These are phyloP conservation scores for Tipula confusa DNA, from an alignment of 2,888 invertebrate genomes.

Conservation along the genomic window DNA sequence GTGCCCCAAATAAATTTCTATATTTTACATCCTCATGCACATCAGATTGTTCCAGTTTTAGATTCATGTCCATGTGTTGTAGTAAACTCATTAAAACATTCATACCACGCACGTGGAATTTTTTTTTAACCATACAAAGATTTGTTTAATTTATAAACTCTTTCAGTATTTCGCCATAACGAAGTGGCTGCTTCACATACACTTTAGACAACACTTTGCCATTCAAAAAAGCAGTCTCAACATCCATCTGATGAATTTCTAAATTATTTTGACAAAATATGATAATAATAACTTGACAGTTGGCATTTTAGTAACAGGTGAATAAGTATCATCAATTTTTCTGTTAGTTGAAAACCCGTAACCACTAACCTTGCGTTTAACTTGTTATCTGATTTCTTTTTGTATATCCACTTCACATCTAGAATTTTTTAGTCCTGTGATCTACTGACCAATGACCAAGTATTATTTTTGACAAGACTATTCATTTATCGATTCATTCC, in stretches of 20 bases:
- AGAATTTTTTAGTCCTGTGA: too few species aligned
- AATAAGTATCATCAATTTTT: slow-evolving; percentile 36
- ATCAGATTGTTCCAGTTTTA: background rate
- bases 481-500: too few species aligned
- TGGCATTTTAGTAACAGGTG: slow-evolving; percentile 39
- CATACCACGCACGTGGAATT: too few species aligned
- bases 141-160: too few species aligned
- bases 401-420: too few species aligned
- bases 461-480: too few species aligned
- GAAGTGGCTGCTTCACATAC: slow-evolving; percentile 40
- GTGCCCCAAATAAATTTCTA: background rate
- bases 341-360: slow-evolving; percentile 36
- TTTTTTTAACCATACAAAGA: too few species aligned
- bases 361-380: slow-evolving; percentile 38
- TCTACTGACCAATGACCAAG: too few species aligned
- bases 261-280: slow-evolving; percentile 37
- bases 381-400: slow-evolving; percentile 36
- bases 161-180: slow-evolving; percentile 38
- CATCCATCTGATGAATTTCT: slow-evolving; percentile 33
- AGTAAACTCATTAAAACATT: too few species aligned
- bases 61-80: background rate
- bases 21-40: background rate
- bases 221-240: slow-evolving; percentile 37
- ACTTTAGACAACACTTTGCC: slow-evolving; percentile 35
- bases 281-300: slow-evolving; percentile 41